Evolutionary conservation across 2,797 vertebrate genomes (phyloP), one percentile per base, ranked within the genome.

Genomic region (Pseudochaenichthys georgianus): DNA sequence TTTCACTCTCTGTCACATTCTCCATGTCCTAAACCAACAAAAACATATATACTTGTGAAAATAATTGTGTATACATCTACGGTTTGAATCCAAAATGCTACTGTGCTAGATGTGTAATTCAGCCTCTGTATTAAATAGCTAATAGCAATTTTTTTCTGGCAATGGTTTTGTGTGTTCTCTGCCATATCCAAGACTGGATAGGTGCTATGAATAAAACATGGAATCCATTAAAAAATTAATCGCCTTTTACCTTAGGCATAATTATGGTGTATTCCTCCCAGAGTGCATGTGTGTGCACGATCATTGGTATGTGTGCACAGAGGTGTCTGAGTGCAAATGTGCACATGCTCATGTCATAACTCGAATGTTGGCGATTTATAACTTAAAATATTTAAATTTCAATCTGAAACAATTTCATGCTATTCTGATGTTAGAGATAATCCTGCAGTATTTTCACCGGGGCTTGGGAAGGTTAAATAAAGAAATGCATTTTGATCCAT

Each of bases 171-270:
- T 78, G 77, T 83, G 82, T 73, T 62, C 70, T 73, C 77, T 77
- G 80, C 86, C 83, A 91, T 82, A 88, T 87, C 81, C 75, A 87
- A 86, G 87, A 87, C 86, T 83, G 83, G 87, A 87, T 83, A 87
- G 84, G 78, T 86, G 70, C 63, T 81, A 93, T 95, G 93, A 95
- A 95, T 95, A 95, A 96, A 94, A 93, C 90, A 95, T 95, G 83
- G 77, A 91, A 87, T 91, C 88, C 87, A 94, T 95, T 94, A 91
- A 93, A 95, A 96, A 92, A 95, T 94, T 86, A 86, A 95, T 94
- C 79, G 86, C 83, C 80, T 83, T 83, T 89, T 91, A 94, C 92
- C 92, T 92, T 87, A 88, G 92, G 92, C 90, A 84, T 93, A 94
- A 94, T 95, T 94, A 93, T 88, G 87, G 83, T 80, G 81, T 83